These are phyloP conservation scores for Pachypeltis micranthus DNA, from an alignment of 1,140 invertebrate genomes.

Conservation along the genomic window DNA sequence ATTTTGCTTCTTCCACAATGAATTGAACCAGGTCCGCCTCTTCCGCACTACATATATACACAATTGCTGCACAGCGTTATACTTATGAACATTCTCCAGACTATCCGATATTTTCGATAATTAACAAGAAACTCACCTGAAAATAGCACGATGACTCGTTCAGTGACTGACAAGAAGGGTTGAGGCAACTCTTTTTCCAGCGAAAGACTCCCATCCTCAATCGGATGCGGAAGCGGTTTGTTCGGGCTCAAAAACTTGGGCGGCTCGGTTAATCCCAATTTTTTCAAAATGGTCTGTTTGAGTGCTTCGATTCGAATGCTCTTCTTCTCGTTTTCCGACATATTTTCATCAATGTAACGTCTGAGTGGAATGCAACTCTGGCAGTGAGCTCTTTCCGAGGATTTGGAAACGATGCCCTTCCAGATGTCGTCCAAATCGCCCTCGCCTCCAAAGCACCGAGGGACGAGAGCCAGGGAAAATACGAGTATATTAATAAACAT, in stretches of 20 bases:
- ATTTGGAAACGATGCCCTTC: constrained; percentile 6
- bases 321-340: constrained; percentile 1
- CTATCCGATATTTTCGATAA: too few species aligned
- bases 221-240: neutral
- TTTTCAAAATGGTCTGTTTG: constrained; percentile 15
- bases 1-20: too few species aligned
- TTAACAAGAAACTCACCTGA: neutral
- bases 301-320: constrained; percentile 7
- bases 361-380: neutral
- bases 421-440: neutral
- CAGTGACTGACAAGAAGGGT: neutral
- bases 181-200: neutral
- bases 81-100: too few species aligned
- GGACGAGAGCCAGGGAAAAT: too few species aligned
- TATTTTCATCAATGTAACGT: neutral
- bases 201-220: neutral
- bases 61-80: too few species aligned
- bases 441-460: neutral
- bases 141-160: neutral
- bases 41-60: too few species aligned
- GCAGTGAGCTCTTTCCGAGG: neutral
- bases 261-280: constrained; percentile 3
- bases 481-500: too few species aligned
- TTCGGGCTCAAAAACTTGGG: neutral
- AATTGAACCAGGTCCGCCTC: too few species aligned